Conservation (phyloP, 1,140 invertebrate genomes). For the Oscheius sp. region DNA sequence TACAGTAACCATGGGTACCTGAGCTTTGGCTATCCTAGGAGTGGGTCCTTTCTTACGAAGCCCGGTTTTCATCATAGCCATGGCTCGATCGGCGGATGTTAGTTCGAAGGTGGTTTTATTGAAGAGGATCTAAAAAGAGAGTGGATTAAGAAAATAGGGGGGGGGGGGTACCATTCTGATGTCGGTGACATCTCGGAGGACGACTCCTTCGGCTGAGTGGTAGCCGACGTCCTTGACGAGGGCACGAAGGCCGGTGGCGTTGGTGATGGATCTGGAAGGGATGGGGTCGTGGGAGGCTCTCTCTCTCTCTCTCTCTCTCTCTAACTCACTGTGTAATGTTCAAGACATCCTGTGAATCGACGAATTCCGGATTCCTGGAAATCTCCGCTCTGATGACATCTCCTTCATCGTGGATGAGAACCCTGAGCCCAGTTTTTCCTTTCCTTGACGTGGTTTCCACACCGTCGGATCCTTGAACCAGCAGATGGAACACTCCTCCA, state of each 20-base stretch:
- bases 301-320: too few relatives aligned
- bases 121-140: neutral
- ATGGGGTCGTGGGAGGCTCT: neutral
- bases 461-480: neutral
- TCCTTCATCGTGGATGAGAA: neutral
- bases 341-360: neutral
- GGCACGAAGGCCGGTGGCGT: neutral
- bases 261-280: neutral
- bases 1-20: neutral
- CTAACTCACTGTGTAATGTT: neutral
- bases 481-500: neutral
- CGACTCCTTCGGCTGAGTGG: neutral
- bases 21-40: neutral
- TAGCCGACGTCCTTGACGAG: slow-evolving; percentile 4
- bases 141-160: too few relatives aligned
- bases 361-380: neutral
- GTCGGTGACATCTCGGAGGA: neutral
- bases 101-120: neutral
- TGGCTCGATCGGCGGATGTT: neutral
- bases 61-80: neutral
- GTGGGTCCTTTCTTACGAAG: neutral
- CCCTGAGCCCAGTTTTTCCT: neutral
- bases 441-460: neutral
- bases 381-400: neutral
- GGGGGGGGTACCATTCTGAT: neutral